Percentiles rank a stretch among this genome's conserved stretches.
These are phyloP conservation scores for Hemistola chrysoprasaria DNA, from an alignment of 2,888 invertebrate species.

Conservation along the genomic window DNA sequence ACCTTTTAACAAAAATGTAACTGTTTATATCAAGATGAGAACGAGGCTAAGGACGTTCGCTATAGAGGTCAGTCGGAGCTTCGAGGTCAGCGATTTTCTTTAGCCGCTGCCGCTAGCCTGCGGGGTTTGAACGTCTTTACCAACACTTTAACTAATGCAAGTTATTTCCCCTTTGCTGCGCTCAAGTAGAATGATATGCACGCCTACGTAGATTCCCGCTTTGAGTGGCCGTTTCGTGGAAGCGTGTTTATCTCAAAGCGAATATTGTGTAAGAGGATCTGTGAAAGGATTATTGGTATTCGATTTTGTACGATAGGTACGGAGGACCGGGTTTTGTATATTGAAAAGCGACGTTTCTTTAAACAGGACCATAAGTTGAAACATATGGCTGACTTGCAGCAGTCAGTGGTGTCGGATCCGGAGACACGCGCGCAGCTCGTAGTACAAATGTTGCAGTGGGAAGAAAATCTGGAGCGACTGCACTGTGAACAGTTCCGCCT, in stretches of 20 bases:
- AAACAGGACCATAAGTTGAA: conserved; percentile 96
- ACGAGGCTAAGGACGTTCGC: conserved; percentile 25
- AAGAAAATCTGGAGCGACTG: conserved; percentile 96
- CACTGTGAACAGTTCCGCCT: conserved; percentile 98
- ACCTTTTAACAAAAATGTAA: conserved; percentile 11
- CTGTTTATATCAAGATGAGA: conserved; percentile 16
- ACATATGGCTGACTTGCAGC: conserved; percentile 99
- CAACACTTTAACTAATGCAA: conserved; percentile 17
- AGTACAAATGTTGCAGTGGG: conserved; percentile 97
- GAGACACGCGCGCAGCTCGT: conserved; percentile 96
- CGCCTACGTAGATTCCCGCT: conserved; percentile 14
- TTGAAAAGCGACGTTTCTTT: conserved; percentile 5
- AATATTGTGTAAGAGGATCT: conserved; percentile 11
- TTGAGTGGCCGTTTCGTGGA: conserved; percentile 11
- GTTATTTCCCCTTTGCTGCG: conserved; percentile 6
- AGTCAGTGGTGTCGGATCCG: conserved; percentile 96
- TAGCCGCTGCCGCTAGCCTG: conserved; percentile 16
- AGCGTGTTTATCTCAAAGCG: conserved; percentile 13
- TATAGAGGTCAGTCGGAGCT: conserved; percentile 19
- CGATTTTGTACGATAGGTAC: neutral
- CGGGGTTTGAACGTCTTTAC: conserved; percentile 14
- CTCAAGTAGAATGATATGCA: conserved; percentile 12
- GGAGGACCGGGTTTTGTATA: too few species aligned
- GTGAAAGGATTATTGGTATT: conserved; percentile 12
- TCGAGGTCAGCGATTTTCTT: conserved; percentile 26